Base-by-base conservation (phyloP, 2,888 invertebrate genomes). In the Pterobdella sp. region DNA sequence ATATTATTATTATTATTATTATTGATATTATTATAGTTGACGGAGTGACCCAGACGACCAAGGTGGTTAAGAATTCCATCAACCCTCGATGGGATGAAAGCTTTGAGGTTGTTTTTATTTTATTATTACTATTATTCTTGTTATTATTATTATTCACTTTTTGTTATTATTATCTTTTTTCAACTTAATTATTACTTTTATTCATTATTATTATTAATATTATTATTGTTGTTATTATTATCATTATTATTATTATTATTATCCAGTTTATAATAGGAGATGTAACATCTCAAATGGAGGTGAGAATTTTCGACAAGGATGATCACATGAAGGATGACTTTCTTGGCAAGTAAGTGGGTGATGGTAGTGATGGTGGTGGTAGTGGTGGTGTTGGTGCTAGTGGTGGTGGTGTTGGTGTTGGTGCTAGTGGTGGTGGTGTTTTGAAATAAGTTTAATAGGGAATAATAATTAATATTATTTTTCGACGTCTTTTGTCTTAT, bases 261-360 rank as follows among this genome's bases (percentile, higher is more conserved):
- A 4, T 63, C 63, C 31, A 71, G 71, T 71, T 71, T 31, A 26
- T 63, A n/a, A 37, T 71, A 29, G 34, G 63, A 22, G 35, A 71
- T 32, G 14, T 71, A n/a, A 56, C 32, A 14, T 34, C 35, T 29
- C 71, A 71, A 31, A 71, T 71, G 22, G 71, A 71, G 36, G 35
- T 71, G 18, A 42, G 56, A 2, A 56, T 71, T 26, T 71, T 35
- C 63, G 71, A 71, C 35, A 60, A 71, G 4, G 71, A 71, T n/a
- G 71, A 71, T 31, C 71, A 71, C 31, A 34, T 31, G 26, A 52
- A 34, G 29, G 71, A 71, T 22, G 71, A 71, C 63, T 71, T 71
- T 63, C 29, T 71, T 2, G 71, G 71, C 10, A 71, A 71, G 71
- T 71, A 34, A 10, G 71, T 71, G 29, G 52, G 1, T 26, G 31